Conservation (phyloP, 1,140 invertebrate species). For the Riptortus pedestris region DNA sequence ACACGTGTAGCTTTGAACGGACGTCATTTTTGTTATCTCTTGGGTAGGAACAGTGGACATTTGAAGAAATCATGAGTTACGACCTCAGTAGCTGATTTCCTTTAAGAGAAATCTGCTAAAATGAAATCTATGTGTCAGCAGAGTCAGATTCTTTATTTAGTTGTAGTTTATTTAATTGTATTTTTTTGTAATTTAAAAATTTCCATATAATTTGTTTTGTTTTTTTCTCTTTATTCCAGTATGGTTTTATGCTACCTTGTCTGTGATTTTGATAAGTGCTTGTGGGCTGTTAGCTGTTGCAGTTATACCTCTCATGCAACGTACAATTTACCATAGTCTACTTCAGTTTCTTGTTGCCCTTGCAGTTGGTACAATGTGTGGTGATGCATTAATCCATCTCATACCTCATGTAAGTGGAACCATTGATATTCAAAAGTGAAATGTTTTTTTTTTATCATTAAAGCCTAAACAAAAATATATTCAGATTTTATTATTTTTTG, state of each 20-base stretch:
- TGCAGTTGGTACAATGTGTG: conserved; percentile 80
- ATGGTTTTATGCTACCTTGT: conserved; percentile 70
- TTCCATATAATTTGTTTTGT: too few relatives aligned
- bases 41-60: too few relatives aligned
- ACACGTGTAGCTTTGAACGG: too few relatives aligned
- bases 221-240: conserved; percentile 43
- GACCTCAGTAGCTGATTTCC: too few relatives aligned
- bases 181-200: too few relatives aligned
- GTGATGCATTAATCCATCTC: conserved; percentile 85
- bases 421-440: neutral
- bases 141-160: too few relatives aligned
- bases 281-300: conserved; percentile 72
- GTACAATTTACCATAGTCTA: conserved; percentile 77
- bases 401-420: conserved; percentile 70
- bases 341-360: conserved; percentile 84
- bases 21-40: too few relatives aligned
- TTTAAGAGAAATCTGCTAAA: too few relatives aligned
- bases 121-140: too few relatives aligned
- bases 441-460: neutral
- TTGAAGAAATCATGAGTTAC: too few relatives aligned
- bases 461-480: neutral
- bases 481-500: conserved; percentile 1
- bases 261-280: conserved; percentile 71
- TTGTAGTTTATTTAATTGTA: too few relatives aligned
- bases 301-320: conserved; percentile 82